These are phyloP conservation scores for Bombus superbus DNA, from an alignment of 1,140 invertebrate species.

Conservation along the genomic window DNA sequence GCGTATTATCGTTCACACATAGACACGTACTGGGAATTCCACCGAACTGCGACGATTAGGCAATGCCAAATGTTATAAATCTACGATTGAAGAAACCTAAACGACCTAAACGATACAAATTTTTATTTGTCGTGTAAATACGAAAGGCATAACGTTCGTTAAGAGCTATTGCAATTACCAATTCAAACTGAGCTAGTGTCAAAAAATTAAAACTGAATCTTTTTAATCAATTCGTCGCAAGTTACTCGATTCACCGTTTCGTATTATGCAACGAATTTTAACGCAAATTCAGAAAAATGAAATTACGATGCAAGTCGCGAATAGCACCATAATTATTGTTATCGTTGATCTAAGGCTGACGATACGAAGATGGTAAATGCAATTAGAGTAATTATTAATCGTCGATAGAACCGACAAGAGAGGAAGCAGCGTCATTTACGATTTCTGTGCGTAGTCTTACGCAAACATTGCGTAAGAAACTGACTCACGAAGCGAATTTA, in stretches of 20 bases:
- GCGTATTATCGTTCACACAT: slow-evolving; percentile 32
- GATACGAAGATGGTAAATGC: slow-evolving; percentile 13
- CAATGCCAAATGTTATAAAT: slow-evolving; percentile 71
- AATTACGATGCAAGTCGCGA: neutral
- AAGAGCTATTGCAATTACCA: too few relatives aligned
- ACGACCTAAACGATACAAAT: too few relatives aligned
- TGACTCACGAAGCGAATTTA: neutral
- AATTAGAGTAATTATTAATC: slow-evolving; percentile 35
- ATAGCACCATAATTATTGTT: neutral
- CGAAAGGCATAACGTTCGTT: too few relatives aligned
- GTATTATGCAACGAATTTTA: neutral
- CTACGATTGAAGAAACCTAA: too few relatives aligned
- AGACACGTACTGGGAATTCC: slow-evolving; percentile 4
- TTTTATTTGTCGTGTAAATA: too few relatives aligned
- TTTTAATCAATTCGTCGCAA: too few relatives aligned
- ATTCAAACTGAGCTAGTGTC: too few relatives aligned
- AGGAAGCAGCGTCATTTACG: neutral
- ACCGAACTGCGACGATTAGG: slow-evolving; percentile 82
- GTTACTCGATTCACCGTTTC: too few relatives aligned
- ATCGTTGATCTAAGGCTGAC: neutral
- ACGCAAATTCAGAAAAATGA: neutral
- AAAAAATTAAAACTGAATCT: too few relatives aligned
- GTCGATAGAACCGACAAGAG: neutral
- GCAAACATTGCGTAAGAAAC: slow-evolving; percentile 1
- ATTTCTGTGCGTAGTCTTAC: neutral